phyloP scores from a whole-genome alignment of 2,797 vertebrate species.

The Oreochromis mossambicus region DNA sequence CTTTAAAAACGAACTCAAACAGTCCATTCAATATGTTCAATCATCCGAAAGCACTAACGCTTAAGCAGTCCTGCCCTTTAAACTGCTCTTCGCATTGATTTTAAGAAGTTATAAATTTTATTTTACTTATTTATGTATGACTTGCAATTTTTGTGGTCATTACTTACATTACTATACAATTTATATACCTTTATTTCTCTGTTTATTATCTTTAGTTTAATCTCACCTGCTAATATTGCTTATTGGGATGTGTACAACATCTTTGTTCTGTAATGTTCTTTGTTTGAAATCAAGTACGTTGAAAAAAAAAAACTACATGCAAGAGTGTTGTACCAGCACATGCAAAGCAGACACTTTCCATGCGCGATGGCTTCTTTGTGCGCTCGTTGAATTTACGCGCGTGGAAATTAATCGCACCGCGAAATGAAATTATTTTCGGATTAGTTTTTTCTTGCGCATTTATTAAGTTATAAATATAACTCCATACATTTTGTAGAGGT shows the following conservation, averaged over 20 bases:
- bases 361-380: not conserved
- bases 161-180: not conserved
- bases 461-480: not conserved
- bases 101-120: not conserved
- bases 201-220: not conserved
- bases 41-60: not conserved
- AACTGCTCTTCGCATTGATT: not conserved
- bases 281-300: not conserved
- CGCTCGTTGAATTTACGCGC: not conserved
- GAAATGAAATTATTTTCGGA: not conserved
- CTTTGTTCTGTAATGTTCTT: not conserved
- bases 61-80: not conserved
- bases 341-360: not conserved
- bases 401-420: not conserved
- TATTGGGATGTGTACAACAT: not conserved
- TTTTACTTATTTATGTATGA: not conserved
- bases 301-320: accelerated
- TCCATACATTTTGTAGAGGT: not conserved
- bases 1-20: no score
- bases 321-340: not conserved
- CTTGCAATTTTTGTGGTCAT: not conserved
- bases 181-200: not conserved
- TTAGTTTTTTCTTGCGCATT: not conserved
- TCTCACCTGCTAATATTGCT: not conserved
- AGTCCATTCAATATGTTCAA: no score